Evolutionary conservation across 2,888 invertebrate genomes (phyloP).

Genomic region (Scaptomyza reducta): DNA sequence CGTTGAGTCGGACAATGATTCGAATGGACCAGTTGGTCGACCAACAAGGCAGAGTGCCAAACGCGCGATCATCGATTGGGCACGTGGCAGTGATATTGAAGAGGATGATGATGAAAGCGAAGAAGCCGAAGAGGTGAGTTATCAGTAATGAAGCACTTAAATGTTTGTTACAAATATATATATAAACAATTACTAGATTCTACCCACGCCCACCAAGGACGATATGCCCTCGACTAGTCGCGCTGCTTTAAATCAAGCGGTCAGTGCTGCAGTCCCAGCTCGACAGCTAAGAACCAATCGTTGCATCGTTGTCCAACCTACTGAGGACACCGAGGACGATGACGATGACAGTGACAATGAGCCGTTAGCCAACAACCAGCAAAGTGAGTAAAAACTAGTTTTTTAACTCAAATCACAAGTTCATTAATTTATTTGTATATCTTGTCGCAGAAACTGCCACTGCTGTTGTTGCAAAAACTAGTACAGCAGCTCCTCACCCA

Average conservation of each 20-base stretch:
- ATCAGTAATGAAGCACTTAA: no score
- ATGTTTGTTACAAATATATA: not conserved
- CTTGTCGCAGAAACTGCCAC: conserved; percentile 52
- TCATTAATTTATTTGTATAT: not conserved
- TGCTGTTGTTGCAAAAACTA: conserved; percentile 38
- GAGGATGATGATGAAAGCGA: conserved; percentile 78
- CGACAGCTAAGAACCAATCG: conserved; percentile 83
- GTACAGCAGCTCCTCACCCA: conserved; percentile 68
- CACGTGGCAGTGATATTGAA: conserved; percentile 81
- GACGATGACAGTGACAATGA: conserved; percentile 82
- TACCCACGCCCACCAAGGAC: conserved; percentile 81
- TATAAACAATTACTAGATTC: conserved; percentile 62
- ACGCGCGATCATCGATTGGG: conserved; percentile 82
- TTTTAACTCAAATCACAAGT: not conserved
- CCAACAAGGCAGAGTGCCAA: conserved; percentile 82
- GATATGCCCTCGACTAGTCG: conserved; percentile 76
- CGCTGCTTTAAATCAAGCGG: conserved; percentile 54
- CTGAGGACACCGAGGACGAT: conserved; percentile 72
- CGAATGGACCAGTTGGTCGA: conserved; percentile 76
- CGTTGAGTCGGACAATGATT: conserved; percentile 81
- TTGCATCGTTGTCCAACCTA: conserved; percentile 73
- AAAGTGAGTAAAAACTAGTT: conserved; percentile 57
- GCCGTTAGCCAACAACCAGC: conserved; percentile 81
- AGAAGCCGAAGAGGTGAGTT: conserved; percentile 73
- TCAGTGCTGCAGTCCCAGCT: conserved; percentile 32